Conservation (phyloP, 2,113 vertebrate genomes). For the Lucifuga dentata region DNA sequence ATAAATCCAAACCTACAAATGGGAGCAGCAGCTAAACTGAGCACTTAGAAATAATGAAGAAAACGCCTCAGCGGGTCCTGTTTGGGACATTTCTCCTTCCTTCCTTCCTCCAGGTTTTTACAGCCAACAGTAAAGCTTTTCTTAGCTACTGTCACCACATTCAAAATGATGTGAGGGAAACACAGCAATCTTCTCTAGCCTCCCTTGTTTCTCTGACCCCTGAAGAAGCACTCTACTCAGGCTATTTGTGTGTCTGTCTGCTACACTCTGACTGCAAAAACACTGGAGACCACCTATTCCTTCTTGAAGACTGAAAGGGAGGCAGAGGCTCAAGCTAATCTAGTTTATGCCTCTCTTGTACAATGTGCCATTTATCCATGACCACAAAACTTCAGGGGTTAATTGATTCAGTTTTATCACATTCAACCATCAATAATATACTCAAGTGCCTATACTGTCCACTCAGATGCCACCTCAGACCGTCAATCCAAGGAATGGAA, state of each 20-base stretch:
- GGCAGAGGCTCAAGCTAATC: conserved; percentile 23
- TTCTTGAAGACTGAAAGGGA: conserved; percentile 4
- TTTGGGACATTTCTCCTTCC: conserved; percentile 54
- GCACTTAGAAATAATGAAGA: conserved; percentile 27
- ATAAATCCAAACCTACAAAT: conserved; percentile 64
- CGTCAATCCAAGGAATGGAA: conserved; percentile 46
- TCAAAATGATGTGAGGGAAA: conserved; percentile 51
- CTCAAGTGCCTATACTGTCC: conserved; percentile 41
- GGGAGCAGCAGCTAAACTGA: conserved; percentile 45
- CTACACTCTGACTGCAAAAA: conserved; percentile 46
- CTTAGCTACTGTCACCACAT: conserved; percentile 48
- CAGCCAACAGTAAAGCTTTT: conserved; percentile 54
- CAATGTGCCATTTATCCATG: conserved; percentile 17
- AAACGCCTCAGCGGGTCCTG: conserved; percentile 47
- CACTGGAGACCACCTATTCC: conserved; percentile 30
- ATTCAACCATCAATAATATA: conserved; percentile 57
- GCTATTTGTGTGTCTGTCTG: conserved; percentile 33
- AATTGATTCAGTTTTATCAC: conserved; percentile 40
- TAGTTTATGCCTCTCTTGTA: conserved; percentile 20
- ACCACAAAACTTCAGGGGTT: conserved; percentile 28
- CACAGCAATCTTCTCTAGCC: conserved; percentile 61
- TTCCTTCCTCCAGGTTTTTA: conserved; percentile 61
- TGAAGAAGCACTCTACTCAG: conserved; percentile 38
- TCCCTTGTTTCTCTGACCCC: conserved; percentile 58
- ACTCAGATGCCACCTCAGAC: conserved; percentile 33